Percentiles rank a stretch among this genome's conserved stretches.
Evolutionary conservation across 2,113 vertebrate species (phyloP).

Genomic region (Vidua macroura): DNA sequence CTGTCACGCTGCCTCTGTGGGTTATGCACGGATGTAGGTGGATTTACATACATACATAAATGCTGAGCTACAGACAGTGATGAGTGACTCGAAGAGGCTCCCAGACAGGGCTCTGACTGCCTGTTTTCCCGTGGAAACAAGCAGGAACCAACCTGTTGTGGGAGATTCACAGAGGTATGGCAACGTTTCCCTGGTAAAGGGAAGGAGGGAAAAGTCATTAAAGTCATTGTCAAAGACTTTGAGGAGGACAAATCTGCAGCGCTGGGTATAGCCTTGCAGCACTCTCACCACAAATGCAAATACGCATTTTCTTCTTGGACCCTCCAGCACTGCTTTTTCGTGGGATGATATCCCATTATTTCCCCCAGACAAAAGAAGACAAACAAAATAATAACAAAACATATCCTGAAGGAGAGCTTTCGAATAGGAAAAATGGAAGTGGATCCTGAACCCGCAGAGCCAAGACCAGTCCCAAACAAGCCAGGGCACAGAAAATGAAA

Average conservation of each 20-base stretch:
- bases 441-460: background rate
- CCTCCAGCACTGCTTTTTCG: background rate
- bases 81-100: background rate
- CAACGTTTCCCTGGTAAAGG: background rate
- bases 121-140: background rate
- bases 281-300: background rate
- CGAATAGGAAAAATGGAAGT: background rate
- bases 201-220: background rate
- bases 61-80: background rate
- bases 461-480: background rate
- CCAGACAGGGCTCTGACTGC: background rate
- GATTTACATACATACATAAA: slow-evolving; percentile 47
- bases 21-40: slow-evolving; percentile 3
- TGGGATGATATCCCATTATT: background rate
- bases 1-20: slow-evolving; percentile 9
- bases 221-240: background rate
- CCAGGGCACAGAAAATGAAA: background rate
- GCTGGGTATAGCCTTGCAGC: background rate
- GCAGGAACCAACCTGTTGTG: background rate
- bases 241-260: background rate
- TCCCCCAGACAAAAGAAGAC: background rate
- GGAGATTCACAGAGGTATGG: background rate
- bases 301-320: background rate
- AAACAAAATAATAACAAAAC: background rate
- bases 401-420: background rate